These are phyloP conservation scores for Gorsachius goisagi DNA, from an alignment of 2,113 vertebrate genomes.

Conservation along the genomic window DNA sequence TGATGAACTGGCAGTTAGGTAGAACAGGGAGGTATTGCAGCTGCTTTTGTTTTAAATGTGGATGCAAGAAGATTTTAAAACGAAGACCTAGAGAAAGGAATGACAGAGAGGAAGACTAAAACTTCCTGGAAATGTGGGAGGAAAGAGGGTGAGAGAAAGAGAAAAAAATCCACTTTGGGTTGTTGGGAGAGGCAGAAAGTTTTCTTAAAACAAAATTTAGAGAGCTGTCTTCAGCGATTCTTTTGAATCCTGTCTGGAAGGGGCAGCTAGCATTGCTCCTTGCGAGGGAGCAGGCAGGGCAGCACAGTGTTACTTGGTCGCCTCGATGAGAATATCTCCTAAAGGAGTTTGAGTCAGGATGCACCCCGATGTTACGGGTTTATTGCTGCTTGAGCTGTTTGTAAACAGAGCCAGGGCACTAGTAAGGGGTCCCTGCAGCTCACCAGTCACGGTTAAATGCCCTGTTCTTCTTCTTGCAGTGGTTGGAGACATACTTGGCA, in stretches of 20 bases:
- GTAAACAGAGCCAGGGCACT: background rate
- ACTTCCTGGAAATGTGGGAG: background rate
- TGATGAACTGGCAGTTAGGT: background rate
- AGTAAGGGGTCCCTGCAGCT: background rate
- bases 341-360: background rate
- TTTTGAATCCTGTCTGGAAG: background rate
- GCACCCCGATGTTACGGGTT: fast-evolving
- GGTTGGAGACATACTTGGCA: background rate
- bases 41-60: background rate
- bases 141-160: background rate
- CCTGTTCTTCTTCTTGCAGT: fast-evolving
- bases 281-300: background rate
- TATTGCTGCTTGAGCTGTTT: background rate
- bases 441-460: background rate
- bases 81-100: background rate
- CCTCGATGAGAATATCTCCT: background rate
- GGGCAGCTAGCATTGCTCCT: background rate
- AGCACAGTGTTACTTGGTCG: background rate
- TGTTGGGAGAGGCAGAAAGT: background rate
- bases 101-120: background rate
- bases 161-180: background rate
- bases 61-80: background rate
- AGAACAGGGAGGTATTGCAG: background rate
- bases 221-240: too few relatives aligned
- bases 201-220: background rate